These are phyloP conservation scores for Dromaius novaehollandiae DNA, from an alignment of 2,113 vertebrate species.

Conservation along the genomic window DNA sequence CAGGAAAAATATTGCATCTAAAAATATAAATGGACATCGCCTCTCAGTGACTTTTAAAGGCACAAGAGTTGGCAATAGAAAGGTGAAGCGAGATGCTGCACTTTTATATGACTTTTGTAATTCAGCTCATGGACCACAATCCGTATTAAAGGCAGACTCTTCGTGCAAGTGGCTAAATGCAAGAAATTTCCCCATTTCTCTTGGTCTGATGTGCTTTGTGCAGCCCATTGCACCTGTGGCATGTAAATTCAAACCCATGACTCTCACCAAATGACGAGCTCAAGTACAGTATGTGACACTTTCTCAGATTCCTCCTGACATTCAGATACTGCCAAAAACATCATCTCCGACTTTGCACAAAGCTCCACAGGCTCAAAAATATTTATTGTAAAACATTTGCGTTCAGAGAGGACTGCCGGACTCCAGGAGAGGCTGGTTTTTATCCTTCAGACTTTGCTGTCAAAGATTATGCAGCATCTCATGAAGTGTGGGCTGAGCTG, in stretches of 20 bases:
- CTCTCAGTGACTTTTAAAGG: not conserved
- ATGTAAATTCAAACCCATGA: not conserved
- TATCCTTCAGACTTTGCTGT: slow-evolving; percentile 30
- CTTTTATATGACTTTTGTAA: not conserved
- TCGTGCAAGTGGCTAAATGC: accelerated
- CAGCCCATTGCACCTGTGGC: not conserved
- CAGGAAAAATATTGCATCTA: not conserved
- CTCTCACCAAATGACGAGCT: not conserved
- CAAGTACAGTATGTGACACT: not conserved
- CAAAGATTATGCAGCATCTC: slow-evolving; percentile 3
- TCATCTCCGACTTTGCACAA: slow-evolving; percentile 18
- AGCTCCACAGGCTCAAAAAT: slow-evolving; percentile 49
- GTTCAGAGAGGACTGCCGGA: not conserved
- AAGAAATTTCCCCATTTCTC: not conserved
- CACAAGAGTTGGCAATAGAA: not conserved
- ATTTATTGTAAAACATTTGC: slow-evolving; percentile 29
- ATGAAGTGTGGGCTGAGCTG: slow-evolving; percentile 37
- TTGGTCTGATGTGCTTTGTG: not conserved
- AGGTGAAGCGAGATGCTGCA: not conserved
- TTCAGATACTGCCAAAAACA: slow-evolving; percentile 56
- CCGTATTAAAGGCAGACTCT: not conserved
- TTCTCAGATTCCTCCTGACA: slow-evolving; percentile 50
- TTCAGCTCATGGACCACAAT: not conserved
- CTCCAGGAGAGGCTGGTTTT: slow-evolving; percentile 20
- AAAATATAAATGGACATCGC: not conserved